A percentile compares a stretch with the other conserved stretches of the same genome.
phyloP scores from a whole-genome alignment of 2,888 invertebrate species.

The Marasmarcha lunaedactyla region DNA sequence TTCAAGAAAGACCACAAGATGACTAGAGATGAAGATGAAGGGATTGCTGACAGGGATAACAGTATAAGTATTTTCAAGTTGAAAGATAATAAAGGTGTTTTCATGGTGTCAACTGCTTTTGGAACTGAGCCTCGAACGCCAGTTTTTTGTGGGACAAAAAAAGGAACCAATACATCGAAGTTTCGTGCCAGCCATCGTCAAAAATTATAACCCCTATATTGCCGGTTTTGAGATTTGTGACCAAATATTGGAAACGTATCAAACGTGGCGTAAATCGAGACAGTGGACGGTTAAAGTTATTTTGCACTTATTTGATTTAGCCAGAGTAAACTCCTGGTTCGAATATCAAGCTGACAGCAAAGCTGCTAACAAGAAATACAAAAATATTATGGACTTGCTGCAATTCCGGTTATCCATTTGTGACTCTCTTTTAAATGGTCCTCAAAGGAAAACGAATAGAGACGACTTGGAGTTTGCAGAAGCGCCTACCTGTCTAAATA shows the following conservation, averaged over 20 bases:
- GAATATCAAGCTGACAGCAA: conserved; percentile 13
- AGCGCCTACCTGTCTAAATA: conserved; percentile 11
- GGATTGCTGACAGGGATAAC: conserved; percentile 15
- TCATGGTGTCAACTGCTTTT: conserved; percentile 20
- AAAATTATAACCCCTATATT: conserved; percentile 22
- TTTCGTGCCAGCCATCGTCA: conserved; percentile 18
- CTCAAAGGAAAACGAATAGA: conserved; percentile 9
- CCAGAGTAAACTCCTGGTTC: conserved; percentile 18
- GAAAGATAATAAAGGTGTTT: conserved; percentile 22
- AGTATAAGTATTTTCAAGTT: conserved; percentile 22
- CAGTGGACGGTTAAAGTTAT: conserved; percentile 26
- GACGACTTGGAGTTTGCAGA: conserved; percentile 13
- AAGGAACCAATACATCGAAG: conserved; percentile 13
- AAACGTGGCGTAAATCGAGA: conserved; percentile 21
- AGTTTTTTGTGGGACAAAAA: conserved; percentile 12
- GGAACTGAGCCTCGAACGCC: conserved; percentile 18
- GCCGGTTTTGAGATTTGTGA: conserved; percentile 22
- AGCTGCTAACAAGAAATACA: no score
- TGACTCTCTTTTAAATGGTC: conserved; percentile 10
- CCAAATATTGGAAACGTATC: conserved; percentile 20
- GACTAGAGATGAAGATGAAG: conserved; percentile 18
- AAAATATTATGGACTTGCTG: conserved; percentile 16
- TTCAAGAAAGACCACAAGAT: conserved; percentile 19
- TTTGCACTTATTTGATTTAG: conserved; percentile 15
- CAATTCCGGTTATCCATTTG: conserved; percentile 15